These are phyloP conservation scores for Halcyon badia DNA, from an alignment of 2,797 vertebrate genomes.

Conservation along the genomic window DNA sequence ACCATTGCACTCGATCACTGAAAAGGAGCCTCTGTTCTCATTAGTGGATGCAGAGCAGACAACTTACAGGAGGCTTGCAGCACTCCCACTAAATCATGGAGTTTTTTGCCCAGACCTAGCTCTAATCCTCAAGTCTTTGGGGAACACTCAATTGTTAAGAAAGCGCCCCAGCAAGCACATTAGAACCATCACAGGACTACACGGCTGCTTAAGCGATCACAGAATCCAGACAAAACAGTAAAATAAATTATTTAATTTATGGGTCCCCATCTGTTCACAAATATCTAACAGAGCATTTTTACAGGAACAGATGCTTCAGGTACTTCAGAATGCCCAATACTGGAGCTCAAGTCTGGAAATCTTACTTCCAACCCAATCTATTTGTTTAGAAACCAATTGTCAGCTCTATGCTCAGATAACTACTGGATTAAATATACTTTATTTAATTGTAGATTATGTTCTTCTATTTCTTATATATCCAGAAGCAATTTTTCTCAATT, in stretches of 20 bases:
- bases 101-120: neutral
- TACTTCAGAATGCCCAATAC: neutral
- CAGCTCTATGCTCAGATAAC: neutral
- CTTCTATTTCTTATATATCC: neutral
- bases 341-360: neutral
- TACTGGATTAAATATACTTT: neutral
- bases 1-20: fast-evolving
- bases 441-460: neutral
- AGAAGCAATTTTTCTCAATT: neutral
- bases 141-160: neutral
- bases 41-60: neutral
- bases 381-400: neutral
- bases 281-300: slow-evolving; percentile 11
- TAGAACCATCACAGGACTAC: slow-evolving; percentile 25
- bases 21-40: neutral
- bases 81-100: neutral
- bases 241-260: slow-evolving; percentile 50
- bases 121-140: neutral
- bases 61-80: neutral
- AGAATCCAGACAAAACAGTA: slow-evolving; percentile 28
- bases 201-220: slow-evolving; percentile 25
- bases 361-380: neutral
- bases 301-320: slow-evolving; percentile 6
- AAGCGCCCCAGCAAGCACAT: slow-evolving; percentile 28
- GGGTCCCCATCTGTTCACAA: slow-evolving; percentile 35